Conservation (phyloP, 1,140 invertebrate species). For the Dendroctonus valens region DNA sequence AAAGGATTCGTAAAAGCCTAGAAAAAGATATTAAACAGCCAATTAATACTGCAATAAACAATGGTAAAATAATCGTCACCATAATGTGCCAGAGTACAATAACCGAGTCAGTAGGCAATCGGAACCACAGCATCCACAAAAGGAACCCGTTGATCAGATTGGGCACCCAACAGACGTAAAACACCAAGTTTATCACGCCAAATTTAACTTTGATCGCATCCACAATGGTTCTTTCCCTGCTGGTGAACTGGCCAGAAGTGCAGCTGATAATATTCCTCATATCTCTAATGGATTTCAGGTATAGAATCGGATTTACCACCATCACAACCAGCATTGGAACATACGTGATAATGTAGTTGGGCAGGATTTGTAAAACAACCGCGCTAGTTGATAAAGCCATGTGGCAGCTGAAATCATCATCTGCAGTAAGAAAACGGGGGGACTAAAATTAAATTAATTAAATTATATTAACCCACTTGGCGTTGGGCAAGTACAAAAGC, state of each 20-base stretch:
- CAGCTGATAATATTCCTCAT: constrained; percentile 62
- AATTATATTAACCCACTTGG: constrained; percentile 62
- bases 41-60: not conserved
- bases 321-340: constrained; percentile 70
- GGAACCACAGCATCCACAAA: constrained; percentile 73
- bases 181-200: constrained; percentile 71
- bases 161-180: constrained; percentile 79
- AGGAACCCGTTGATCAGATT: constrained; percentile 75
- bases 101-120: constrained; percentile 66
- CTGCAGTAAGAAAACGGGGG: constrained; percentile 4
- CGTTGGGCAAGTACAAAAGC: constrained; percentile 72
- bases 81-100: constrained; percentile 76
- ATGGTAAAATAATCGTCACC: no score
- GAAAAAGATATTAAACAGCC: constrained; percentile 38
- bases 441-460: not conserved
- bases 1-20: constrained; percentile 78
- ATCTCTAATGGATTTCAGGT: constrained; percentile 62
- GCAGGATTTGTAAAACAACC: constrained; percentile 66
- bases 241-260: constrained; percentile 64
- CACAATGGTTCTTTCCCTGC: constrained; percentile 68
- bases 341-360: constrained; percentile 76
- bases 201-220: constrained; percentile 72
- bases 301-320: constrained; percentile 73
- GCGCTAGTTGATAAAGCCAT: constrained; percentile 59
- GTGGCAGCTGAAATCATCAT: constrained; percentile 67